These are phyloP conservation scores for Nephrotoma flavescens DNA, from an alignment of 2,888 invertebrate species.

Conservation along the genomic window DNA sequence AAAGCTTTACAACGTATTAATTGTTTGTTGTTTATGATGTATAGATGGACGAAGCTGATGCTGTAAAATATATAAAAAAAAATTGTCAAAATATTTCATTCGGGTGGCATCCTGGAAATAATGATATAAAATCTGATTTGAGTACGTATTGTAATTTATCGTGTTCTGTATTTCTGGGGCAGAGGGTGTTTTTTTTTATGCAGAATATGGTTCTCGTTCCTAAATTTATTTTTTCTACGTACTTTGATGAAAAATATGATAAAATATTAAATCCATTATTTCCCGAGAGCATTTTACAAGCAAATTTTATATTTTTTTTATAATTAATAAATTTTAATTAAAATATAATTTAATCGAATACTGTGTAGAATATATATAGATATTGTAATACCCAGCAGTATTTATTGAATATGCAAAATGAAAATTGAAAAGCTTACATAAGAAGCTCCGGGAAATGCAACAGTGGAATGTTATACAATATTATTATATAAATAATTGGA, in stretches of 20 bases:
- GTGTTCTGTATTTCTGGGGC: not conserved
- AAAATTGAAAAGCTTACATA: not conserved
- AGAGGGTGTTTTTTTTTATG: not conserved
- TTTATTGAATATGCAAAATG: not conserved
- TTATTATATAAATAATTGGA: not conserved
- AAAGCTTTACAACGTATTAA: not conserved
- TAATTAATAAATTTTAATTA: not conserved
- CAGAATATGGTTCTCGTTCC: not conserved
- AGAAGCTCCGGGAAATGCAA: not conserved
- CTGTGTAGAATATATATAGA: not conserved
- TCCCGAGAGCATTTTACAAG: not conserved
- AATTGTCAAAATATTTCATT: not conserved
- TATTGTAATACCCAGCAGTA: not conserved
- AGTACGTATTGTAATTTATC: not conserved
- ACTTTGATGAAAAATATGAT: not conserved
- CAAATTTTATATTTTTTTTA: not conserved
- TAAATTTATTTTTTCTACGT: no score
- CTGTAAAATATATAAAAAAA: not conserved
- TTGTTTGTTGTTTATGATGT: not conserved
- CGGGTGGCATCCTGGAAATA: not conserved
- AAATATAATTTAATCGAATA: not conserved
- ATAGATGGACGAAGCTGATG: not conserved
- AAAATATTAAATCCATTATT: not conserved
- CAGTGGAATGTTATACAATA: not conserved
- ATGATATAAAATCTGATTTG: not conserved